Base-by-base conservation (phyloP, 2,113 vertebrate genomes). In the Megatriorchis doriae region DNA sequence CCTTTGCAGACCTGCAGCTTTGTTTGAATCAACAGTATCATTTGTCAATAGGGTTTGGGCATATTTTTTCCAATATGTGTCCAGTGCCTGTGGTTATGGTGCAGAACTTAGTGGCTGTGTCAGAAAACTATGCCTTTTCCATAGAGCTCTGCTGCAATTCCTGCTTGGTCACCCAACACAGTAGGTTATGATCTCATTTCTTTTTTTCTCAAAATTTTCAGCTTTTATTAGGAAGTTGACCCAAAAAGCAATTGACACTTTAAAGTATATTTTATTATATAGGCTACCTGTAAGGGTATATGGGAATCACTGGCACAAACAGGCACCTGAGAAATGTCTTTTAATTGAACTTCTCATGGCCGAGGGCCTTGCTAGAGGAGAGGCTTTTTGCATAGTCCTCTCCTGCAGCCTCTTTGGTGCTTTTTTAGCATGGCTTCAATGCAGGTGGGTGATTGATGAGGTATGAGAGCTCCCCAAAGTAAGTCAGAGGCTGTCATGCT, bases 401-500 rank as follows among this genome's bases (percentile, higher is more conserved):
- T 11, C 9, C 23, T 55, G 32, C 58, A 71, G 21, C 23, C 27
- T 43, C 21, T 83, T 27, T 32, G 48, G 16, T 48, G 16, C 38
- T 80, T 80, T 32, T 16, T 38, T 23, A 45, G 38, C 22, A 11
- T 4, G 0, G 53, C 34, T 48, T 9, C 59, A 43, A 34, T 31
- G n/a, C 25, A 47, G 52, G 34, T 48, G 40, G 23, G 29, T 6
- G 15, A 22, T 53, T 16, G 20, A 18, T 52, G 13, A 58, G 25
- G 38, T 45, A 6, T 53, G 21, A 45, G 61, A 55, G 61, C 56
- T 79, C 38, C 25, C 2, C 11, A 11, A 18, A 62, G 58, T 14
- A 38, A 42, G 15, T 32, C 6, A 9, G 70, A 66, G 42, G 23
- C 68, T 78, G n/a, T 52, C 0, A 0, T n/a, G 40, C 48, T 77